These are phyloP conservation scores for Atta cephalotes DNA, from an alignment of 1,140 invertebrate genomes.

Conservation along the genomic window DNA sequence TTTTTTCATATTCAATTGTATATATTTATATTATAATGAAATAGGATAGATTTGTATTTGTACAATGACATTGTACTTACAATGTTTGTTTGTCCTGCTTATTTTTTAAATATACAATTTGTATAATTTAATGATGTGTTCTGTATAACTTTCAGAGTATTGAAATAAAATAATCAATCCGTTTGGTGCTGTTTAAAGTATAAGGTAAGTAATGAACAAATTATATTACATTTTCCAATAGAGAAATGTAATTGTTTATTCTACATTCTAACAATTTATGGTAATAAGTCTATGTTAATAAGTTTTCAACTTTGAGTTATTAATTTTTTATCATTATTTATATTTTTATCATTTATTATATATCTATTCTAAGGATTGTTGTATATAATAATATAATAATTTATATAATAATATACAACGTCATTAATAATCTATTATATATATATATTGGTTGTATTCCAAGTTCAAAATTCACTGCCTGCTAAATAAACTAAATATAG, in stretches of 20 bases:
- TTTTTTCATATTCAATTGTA: background rate
- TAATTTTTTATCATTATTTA: no score
- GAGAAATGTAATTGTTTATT: constrained; percentile 9
- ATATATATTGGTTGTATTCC: no score
- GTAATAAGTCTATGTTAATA: background rate
- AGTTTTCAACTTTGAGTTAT: no score
- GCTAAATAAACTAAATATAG: no score
- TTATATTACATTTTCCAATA: background rate
- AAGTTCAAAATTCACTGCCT: no score
- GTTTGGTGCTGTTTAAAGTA: constrained; percentile 64
- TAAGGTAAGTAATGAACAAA: constrained; percentile 57
- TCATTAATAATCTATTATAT: no score
- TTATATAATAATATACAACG: no score
- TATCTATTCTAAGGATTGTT: no score
- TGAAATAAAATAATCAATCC: constrained; percentile 71
- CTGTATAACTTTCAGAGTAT: constrained; percentile 69
- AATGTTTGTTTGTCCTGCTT: background rate
- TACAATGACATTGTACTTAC: background rate
- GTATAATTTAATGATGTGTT: constrained; percentile 32
- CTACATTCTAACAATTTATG: background rate
- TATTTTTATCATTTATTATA: no score
- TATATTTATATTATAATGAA: background rate
- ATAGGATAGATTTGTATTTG: background rate
- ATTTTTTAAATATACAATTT: background rate
- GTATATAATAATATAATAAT: no score